phyloP scores from a whole-genome alignment of 1,140 invertebrate species.

The Maconellicoccus hirsutus region DNA sequence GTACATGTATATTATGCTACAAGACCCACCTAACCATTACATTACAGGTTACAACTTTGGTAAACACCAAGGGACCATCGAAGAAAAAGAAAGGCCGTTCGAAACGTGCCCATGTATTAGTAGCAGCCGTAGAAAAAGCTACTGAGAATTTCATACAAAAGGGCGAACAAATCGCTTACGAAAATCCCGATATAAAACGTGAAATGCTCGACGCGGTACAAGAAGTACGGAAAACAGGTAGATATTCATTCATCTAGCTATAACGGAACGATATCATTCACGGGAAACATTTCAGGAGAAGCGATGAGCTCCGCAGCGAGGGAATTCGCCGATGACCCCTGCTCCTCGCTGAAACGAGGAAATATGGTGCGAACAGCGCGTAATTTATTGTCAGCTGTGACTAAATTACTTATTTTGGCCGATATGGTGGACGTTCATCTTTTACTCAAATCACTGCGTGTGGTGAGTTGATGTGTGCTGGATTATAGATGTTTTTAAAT shows the following conservation, averaged over 20 bases:
- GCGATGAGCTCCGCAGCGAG: conserved; percentile 81
- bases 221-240: conserved; percentile 80
- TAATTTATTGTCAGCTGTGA: conserved; percentile 85
- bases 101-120: conserved; percentile 87
- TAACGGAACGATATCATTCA: no score
- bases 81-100: conserved; percentile 96
- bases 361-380: conserved; percentile 91
- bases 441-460: conserved; percentile 76
- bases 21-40: no score
- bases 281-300: no score
- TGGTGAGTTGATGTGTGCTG: no score
- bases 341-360: conserved; percentile 80
- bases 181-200: conserved; percentile 91
- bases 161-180: conserved; percentile 91
- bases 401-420: conserved; percentile 82
- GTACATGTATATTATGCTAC: no score
- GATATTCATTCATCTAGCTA: no score
- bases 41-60: conserved; percentile 79
- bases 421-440: conserved; percentile 98
- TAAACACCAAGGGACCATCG: conserved; percentile 91
- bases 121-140: conserved; percentile 91
- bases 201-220: conserved; percentile 94
- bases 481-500: no score
- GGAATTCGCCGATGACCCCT: conserved; percentile 95
- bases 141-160: conserved; percentile 92